Percentiles rank a stretch among this genome's conserved stretches.
These are phyloP conservation scores for Gastrophryne carolinensis DNA, from an alignment of 2,797 vertebrate species.

Conservation along the genomic window DNA sequence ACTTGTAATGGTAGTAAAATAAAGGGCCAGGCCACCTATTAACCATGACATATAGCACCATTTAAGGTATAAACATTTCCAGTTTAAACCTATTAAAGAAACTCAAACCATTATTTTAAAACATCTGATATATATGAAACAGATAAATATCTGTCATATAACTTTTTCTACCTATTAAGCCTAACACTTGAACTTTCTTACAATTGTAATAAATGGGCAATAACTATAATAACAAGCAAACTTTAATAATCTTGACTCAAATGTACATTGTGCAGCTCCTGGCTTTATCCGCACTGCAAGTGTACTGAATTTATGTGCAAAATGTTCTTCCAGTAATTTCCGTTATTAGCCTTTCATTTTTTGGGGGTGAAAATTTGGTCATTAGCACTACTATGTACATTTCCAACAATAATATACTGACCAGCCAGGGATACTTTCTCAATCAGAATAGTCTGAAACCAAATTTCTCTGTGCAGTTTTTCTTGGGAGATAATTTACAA, in stretches of 20 bases:
- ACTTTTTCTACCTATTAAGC: too few relatives aligned
- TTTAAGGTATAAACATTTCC: too few relatives aligned
- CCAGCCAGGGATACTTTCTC: background rate
- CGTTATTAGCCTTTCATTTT: background rate
- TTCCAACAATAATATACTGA: slow-evolving; percentile 3
- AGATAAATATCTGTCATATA: too few relatives aligned
- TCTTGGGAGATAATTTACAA: slow-evolving; percentile 3
- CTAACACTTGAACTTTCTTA: too few relatives aligned
- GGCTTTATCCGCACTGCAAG: background rate
- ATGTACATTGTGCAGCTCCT: background rate
- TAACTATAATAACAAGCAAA: background rate
- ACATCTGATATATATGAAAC: too few relatives aligned
- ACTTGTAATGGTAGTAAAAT: too few relatives aligned
- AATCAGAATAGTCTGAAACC: background rate
- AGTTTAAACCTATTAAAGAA: too few relatives aligned
- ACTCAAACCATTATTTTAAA: too few relatives aligned
- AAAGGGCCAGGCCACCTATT: too few relatives aligned
- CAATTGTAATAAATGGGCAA: background rate
- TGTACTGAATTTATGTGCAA: background rate
- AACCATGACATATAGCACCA: too few relatives aligned
- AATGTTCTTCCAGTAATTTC: background rate
- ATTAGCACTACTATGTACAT: slow-evolving; percentile 19
- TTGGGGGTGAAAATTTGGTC: background rate
- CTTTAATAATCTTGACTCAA: background rate
- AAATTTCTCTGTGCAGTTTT: slow-evolving; percentile 7